Conservation (phyloP, 2,797 vertebrate genomes). For the Urophycis tenuis region DNA sequence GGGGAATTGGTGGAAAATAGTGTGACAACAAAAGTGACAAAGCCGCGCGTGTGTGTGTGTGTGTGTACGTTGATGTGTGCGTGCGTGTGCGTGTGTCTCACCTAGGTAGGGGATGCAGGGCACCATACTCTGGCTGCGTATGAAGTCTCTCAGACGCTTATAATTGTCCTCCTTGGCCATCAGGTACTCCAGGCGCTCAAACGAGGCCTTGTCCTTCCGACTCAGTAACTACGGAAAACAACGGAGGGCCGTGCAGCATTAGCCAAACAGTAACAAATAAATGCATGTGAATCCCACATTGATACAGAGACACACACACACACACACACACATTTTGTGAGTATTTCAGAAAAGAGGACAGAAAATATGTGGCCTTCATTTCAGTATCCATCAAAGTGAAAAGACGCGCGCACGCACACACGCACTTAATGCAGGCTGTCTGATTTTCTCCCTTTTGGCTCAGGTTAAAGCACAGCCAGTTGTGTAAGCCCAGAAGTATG, state of each 20-base stretch:
- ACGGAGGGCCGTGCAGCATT: background rate
- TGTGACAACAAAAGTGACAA: no score
- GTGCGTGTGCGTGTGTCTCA: conserved; percentile 55
- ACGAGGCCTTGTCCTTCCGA: conserved; percentile 95
- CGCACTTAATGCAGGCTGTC: background rate
- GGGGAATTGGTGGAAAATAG: no score
- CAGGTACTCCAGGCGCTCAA: conserved; percentile 95
- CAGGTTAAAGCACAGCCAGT: conserved; percentile 11
- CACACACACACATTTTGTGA: background rate
- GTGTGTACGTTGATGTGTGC: conserved; percentile 3
- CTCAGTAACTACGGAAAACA: conserved; percentile 77
- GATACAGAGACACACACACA: no score
- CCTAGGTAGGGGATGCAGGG: conserved; percentile 98
- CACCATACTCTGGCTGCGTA: conserved; percentile 97
- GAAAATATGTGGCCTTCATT: background rate
- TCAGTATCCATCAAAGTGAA: background rate
- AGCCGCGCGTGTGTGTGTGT: background rate
- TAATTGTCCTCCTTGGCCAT: conserved; percentile 99
- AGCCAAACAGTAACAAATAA: background rate
- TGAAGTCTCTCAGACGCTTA: conserved; percentile 93
- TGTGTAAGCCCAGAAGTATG: conserved; percentile 34
- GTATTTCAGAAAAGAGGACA: background rate
- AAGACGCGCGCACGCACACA: background rate
- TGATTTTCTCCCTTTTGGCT: conserved; percentile 3
- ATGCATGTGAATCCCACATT: background rate